Percentiles rank a stretch among this genome's conserved stretches.
phyloP scores from a whole-genome alignment of 2,113 vertebrate species.

The Ceyx melanurus region DNA sequence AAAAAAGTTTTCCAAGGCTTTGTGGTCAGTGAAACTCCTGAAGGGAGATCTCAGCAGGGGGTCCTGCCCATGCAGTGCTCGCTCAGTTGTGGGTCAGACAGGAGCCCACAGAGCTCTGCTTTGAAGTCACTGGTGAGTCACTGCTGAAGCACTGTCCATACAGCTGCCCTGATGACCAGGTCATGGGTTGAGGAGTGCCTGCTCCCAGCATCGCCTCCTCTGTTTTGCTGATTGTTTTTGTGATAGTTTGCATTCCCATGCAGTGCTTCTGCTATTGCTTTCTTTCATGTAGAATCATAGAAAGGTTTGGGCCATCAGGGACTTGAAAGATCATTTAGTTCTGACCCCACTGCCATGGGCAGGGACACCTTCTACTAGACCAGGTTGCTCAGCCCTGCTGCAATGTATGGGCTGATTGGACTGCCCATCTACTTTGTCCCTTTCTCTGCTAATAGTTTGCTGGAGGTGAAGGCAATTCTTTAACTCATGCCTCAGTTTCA shows the following conservation, averaged over 20 bases:
- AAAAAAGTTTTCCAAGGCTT: not conserved
- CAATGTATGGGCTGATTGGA: not conserved
- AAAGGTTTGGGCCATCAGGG: not conserved
- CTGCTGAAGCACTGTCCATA: not conserved
- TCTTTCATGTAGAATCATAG: not conserved
- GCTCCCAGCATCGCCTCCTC: not conserved
- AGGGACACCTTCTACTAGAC: not conserved
- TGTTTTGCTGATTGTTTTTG: not conserved
- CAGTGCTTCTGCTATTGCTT: not conserved
- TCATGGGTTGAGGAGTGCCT: not conserved
- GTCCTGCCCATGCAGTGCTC: not conserved
- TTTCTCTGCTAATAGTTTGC: not conserved
- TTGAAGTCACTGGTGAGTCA: not conserved
- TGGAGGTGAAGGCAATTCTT: not conserved
- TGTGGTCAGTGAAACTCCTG: not conserved
- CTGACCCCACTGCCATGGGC: rapidly evolving
- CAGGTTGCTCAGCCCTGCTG: not conserved
- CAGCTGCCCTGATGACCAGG: not conserved
- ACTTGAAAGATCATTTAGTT: not conserved
- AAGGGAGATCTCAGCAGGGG: no score
- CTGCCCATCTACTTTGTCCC: not conserved
- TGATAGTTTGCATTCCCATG: not conserved
- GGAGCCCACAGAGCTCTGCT: not conserved
- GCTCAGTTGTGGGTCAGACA: not conserved
- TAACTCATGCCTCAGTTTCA: not conserved